Percentiles rank a stretch among this genome's conserved stretches.
Evolutionary conservation across 2,888 invertebrate genomes (phyloP).

Genomic region (Dinocampus coccinellae): DNA sequence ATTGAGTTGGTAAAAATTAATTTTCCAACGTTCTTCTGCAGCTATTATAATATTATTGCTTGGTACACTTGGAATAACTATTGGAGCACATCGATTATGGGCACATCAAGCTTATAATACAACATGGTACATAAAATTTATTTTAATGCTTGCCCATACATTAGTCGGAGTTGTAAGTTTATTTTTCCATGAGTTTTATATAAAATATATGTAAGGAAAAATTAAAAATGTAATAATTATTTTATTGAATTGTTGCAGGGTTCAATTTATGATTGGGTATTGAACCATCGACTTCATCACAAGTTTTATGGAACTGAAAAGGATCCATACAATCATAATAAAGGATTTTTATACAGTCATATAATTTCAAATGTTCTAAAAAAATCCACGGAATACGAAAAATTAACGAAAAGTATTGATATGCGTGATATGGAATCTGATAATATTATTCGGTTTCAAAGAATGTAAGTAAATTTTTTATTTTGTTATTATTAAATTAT

Average conservation of each 20-base stretch:
- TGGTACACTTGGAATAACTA: constrained; percentile 85
- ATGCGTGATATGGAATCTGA: constrained; percentile 85
- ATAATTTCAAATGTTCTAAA: constrained; percentile 78
- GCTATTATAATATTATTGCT: constrained; percentile 76
- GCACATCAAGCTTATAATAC: constrained; percentile 90
- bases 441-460: constrained; percentile 84
- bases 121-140: constrained; percentile 76
- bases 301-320: constrained; percentile 80
- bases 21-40: constrained; percentile 60
- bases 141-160: constrained; percentile 87
- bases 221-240: background rate
- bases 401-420: constrained; percentile 78
- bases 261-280: constrained; percentile 87
- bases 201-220: background rate
- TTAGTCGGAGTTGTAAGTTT: constrained; percentile 86
- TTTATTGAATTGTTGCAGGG: constrained; percentile 72
- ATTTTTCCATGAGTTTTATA: background rate
- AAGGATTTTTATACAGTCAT: constrained; percentile 87
- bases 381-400: constrained; percentile 76
- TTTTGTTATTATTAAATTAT: too few relatives aligned
- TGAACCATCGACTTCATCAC: constrained; percentile 86
- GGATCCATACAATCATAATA: constrained; percentile 85
- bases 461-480: constrained; percentile 73
- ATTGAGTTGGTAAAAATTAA: background rate
- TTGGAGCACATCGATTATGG: constrained; percentile 95